phyloP scores from a whole-genome alignment of 2,797 vertebrate genomes.

The Podarcis lilfordi region DNA sequence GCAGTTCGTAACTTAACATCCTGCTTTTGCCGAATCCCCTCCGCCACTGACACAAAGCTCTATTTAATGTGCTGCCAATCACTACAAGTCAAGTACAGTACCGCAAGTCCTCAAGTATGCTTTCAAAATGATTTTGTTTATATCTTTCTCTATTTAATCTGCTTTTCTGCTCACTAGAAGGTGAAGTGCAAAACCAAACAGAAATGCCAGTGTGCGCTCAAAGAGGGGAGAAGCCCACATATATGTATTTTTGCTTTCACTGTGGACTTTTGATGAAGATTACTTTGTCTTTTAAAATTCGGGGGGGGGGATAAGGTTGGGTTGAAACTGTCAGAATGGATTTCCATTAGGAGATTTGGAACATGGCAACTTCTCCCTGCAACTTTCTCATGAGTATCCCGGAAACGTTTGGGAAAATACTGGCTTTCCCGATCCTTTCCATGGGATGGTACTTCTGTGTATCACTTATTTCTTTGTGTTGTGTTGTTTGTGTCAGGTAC shows the following conservation, averaged over 20 bases:
- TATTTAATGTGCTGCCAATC: conserved; percentile 78
- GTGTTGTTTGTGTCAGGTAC: not conserved
- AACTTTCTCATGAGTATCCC: not conserved
- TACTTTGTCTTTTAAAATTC: conserved; percentile 10
- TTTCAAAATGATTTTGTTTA: conserved; percentile 62
- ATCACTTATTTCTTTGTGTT: not conserved
- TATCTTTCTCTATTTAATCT: conserved; percentile 58
- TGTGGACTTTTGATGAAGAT: conserved; percentile 19
- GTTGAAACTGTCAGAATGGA: not conserved
- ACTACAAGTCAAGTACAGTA: conserved; percentile 65
- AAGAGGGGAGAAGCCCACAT: not conserved
- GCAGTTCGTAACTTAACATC: conserved; percentile 77
- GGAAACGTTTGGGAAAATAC: not conserved
- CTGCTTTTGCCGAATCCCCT: conserved; percentile 74
- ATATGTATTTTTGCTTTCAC: conserved; percentile 48
- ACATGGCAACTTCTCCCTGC: not conserved
- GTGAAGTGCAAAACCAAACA: conserved; percentile 47
- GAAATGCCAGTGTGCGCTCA: conserved; percentile 33
- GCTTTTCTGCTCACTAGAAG: conserved; percentile 9
- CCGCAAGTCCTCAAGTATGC: conserved; percentile 69
- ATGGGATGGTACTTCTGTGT: not conserved
- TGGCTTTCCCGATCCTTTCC: not conserved
- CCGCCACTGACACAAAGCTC: conserved; percentile 76
- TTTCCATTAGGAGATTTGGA: not conserved
- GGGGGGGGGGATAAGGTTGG: not conserved